Base-by-base conservation (phyloP, 2,888 invertebrate species). In the Philopedon plagiatum region DNA sequence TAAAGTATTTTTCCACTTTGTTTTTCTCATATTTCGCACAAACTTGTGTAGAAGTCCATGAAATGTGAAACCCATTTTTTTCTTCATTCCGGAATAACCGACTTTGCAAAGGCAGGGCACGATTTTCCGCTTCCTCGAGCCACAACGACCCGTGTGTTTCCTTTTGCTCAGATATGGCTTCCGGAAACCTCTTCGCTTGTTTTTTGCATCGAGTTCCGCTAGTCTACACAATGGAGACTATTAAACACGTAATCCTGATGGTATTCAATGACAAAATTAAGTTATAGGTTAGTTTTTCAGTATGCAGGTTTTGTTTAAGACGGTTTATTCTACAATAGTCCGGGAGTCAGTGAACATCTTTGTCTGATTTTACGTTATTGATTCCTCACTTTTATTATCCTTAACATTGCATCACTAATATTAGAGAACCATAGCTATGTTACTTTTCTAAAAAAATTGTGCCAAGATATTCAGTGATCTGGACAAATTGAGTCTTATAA, bases 141-240 rank as follows among this genome's bases (percentile, higher is more conserved):
- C 51, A 54, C 51, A 54, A 54, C 51, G 51, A 54, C 51, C 51
- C 51, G 51, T 54, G 51, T 54, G 29, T 54, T 54, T 54, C 51
- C 51, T 29, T 29, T 54, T 54, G 51, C 29, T 29, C 51, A 29
- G 51, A 54, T 54, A 54, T 54, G 51, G 51, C 51, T 54, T 54
- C 51, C 51, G 29, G 51, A 54, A 54, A 54, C 51, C 51, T 51
- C 15, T 51, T 54, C 15, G 29, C 23, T 29, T 54, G 29, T 54
- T 54, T 51, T 54, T 54, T 54, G 29, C 51, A 54, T 54, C 29
- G 18, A 32, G 51, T 54, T 54, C 51, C 51, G 51, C 18, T 23
- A 23, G 51, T 54, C 15, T 54, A 7, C 15, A 13, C 9, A 49
- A 49, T 26, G 13, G 1, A 2, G 41, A 11, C 15, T 15, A 41